Base-by-base conservation (phyloP, 1,140 invertebrate genomes). In the Pseudomyrmex sp. region DNA sequence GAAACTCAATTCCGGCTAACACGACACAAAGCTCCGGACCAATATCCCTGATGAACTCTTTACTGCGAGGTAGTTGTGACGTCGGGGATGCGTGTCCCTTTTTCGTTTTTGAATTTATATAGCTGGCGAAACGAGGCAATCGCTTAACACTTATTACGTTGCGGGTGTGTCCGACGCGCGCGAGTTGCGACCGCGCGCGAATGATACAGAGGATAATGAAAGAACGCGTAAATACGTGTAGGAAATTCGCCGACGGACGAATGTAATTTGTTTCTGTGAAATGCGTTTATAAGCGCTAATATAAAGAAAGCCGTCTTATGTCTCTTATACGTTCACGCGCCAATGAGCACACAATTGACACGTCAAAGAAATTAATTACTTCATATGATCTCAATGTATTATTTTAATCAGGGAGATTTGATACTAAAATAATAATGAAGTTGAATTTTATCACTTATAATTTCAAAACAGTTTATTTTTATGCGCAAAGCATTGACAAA, bases 141-240 rank as follows among this genome's bases (percentile, higher is more conserved):
- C 52, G 35, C 35, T 35, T 79, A 79, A 70, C 65, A 79, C 76
- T 52, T 35, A 35, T 35, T 35, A 35, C 35, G 35, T 79, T 44
- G 52, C 70, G 65, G 20, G 65, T 69, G 66, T 70, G 63, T 59
- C 15, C 65, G 35, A 5, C 2, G 26, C 18, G 12, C 9, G 12
- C 9, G 13, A 58, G 13, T 68, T 68, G 35, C 65, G 12, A 20
- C 26, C 46, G 35, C 35, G 35, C 35, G 35, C 35, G 54, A 69
- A 79, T 79, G 76, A 70, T 79, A 70, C 76, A 69, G 35, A 35
- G 20, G 35, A 48, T 79, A 79, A 79, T 79, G 65, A 56, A 79
- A 48, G 50, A 70, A 48, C 58, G 44, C 70, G 26, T 26, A 59
- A 70, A 79, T 68, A 70, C 56, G 48, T 68, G n/a, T 70, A 26